Conservation (phyloP, 2,113 vertebrate genomes). For the Apus apus region DNA sequence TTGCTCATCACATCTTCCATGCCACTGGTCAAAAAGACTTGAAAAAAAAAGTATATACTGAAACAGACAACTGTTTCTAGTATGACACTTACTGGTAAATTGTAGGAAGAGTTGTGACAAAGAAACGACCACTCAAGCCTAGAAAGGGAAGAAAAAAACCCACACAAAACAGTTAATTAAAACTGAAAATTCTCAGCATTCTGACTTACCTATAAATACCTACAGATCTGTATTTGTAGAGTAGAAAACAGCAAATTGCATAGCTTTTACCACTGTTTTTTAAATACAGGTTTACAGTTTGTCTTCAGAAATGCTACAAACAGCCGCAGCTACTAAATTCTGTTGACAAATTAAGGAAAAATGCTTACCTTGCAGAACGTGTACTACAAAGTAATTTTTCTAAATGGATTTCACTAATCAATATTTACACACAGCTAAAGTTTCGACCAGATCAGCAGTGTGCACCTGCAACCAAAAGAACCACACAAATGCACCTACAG, state of each 20-base stretch:
- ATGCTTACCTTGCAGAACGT: background rate
- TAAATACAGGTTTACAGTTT: background rate
- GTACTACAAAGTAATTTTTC: background rate
- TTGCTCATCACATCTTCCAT: background rate
- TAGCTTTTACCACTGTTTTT: background rate
- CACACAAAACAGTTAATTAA: background rate
- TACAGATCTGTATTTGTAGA: background rate
- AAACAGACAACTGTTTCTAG: background rate
- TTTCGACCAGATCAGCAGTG: background rate
- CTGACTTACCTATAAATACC: background rate
- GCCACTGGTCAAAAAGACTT: background rate
- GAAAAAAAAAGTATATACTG: background rate
- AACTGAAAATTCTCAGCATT: background rate
- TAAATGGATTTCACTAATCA: background rate
- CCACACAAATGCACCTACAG: background rate
- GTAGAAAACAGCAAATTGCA: background rate
- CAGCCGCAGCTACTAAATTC: background rate
- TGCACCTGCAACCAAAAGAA: background rate
- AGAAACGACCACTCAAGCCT: constrained; percentile 90
- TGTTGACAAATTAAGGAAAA: background rate
- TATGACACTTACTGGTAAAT: constrained; percentile 83
- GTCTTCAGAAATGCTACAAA: background rate
- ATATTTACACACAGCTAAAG: background rate
- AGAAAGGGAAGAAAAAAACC: constrained; percentile 29
- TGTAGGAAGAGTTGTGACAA: constrained; percentile 86